A percentile compares a stretch with the other conserved stretches of the same genome.
These are phyloP conservation scores for Anthoscopus minutus DNA, from an alignment of 2,113 vertebrate species.

Conservation along the genomic window DNA sequence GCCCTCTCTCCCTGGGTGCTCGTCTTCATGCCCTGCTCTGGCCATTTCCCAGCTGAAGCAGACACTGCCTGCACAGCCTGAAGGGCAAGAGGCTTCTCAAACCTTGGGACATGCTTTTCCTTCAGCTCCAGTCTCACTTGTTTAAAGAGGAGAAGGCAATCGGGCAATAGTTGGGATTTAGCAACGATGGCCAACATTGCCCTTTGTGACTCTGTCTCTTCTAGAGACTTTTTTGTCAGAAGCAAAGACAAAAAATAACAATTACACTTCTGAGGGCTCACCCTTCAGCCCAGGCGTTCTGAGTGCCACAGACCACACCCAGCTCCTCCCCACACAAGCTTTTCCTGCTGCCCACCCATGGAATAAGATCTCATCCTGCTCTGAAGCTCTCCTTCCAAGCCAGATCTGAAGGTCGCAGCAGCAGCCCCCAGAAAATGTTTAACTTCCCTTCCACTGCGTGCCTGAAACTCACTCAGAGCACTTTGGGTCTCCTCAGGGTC, in stretches of 20 bases:
- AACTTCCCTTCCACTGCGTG: neutral
- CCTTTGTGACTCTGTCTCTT: neutral
- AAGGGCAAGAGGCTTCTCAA: neutral
- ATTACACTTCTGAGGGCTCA: neutral
- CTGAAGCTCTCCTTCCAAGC: neutral
- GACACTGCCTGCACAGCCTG: neutral
- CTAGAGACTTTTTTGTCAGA: neutral
- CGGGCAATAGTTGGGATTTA: neutral
- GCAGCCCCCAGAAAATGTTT: neutral
- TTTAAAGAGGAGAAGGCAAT: neutral
- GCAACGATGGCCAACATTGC: fast-evolving
- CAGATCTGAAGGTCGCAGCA: neutral
- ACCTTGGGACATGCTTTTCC: neutral
- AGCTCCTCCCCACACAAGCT: neutral
- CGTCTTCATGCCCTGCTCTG: neutral
- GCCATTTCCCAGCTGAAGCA: neutral
- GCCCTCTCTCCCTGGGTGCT: neutral
- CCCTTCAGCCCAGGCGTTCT: neutral
- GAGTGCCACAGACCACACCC: neutral
- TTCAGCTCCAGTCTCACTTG: neutral
- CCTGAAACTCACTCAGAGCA: neutral
- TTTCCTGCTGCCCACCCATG: neutral
- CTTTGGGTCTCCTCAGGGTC: neutral
- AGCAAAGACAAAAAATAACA: neutral
- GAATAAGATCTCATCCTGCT: neutral